These are phyloP conservation scores for Salvator merianae DNA, from an alignment of 2,113 vertebrate genomes.

Conservation along the genomic window DNA sequence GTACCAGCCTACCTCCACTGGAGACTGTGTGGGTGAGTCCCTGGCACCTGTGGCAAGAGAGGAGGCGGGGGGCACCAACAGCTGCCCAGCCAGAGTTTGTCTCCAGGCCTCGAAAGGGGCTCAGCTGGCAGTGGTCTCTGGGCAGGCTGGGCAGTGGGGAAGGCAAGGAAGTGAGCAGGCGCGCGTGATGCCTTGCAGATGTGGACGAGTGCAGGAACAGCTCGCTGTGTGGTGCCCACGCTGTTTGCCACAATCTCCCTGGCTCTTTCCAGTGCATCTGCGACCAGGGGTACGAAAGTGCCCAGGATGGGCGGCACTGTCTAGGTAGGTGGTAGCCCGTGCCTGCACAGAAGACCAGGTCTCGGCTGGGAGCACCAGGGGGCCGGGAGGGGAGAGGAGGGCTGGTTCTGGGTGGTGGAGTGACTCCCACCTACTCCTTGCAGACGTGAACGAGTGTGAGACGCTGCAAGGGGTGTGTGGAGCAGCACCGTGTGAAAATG, in stretches of 20 bases:
- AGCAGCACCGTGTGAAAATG: conserved; percentile 82
- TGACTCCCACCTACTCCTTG: not conserved
- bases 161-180: accelerated
- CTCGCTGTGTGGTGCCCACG: conserved; percentile 80
- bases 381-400: not conserved
- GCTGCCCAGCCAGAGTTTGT: not conserved
- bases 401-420: not conserved
- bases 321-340: conserved; percentile 69
- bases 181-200: conserved; percentile 65
- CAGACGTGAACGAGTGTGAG: conserved; percentile 88
- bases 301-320: conserved; percentile 73
- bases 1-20: conserved; percentile 56
- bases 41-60: too few species aligned
- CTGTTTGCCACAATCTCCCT: conserved; percentile 81
- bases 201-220: conserved; percentile 82
- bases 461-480: conserved; percentile 83
- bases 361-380: not conserved
- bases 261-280: conserved; percentile 86
- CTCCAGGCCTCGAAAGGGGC: not conserved
- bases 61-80: not conserved
- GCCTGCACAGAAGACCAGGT: not conserved
- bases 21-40: conserved; percentile 78
- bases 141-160: not conserved
- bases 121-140: accelerated
- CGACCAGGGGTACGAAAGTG: conserved; percentile 82